phyloP scores from a whole-genome alignment of 2,888 invertebrate species.

The Zygogramma bicolorata region DNA sequence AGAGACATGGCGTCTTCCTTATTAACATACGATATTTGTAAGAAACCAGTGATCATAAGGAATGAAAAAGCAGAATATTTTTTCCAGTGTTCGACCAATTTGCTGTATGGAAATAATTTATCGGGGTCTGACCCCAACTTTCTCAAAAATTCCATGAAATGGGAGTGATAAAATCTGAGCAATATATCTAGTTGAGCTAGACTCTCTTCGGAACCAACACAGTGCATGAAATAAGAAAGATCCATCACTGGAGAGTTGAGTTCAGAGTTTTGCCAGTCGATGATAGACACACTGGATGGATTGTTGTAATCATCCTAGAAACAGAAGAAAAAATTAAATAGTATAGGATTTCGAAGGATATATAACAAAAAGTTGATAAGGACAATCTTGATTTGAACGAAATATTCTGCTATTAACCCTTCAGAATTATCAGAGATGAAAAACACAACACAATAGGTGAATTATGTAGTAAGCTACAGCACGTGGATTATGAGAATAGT shows the following conservation, averaged over 20 bases:
- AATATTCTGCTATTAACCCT: no score
- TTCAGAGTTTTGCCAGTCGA: conserved; percentile 54
- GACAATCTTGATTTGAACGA: no score
- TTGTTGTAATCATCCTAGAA: no score
- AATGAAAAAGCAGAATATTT: conserved; percentile 44
- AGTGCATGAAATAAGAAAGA: conserved; percentile 56
- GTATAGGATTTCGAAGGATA: no score
- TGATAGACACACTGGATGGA: conserved; percentile 43
- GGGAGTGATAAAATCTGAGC: conserved; percentile 54
- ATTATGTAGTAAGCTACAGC: no score
- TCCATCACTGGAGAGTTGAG: conserved; percentile 54
- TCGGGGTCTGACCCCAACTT: conserved; percentile 53
- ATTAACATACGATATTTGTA: neutral
- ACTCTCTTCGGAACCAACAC: conserved; percentile 49
- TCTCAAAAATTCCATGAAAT: conserved; percentile 49
- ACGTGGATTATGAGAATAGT: no score
- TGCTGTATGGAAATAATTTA: conserved; percentile 53
- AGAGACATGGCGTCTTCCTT: neutral
- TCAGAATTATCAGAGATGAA: no score
- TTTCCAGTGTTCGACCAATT: conserved; percentile 53
- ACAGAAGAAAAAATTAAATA: no score
- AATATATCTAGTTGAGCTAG: conserved; percentile 53
- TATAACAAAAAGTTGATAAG: no score
- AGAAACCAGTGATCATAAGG: neutral
- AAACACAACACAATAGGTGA: no score